Base-by-base conservation (phyloP, 2,113 vertebrate species). In the Sapayoa aenigma region DNA sequence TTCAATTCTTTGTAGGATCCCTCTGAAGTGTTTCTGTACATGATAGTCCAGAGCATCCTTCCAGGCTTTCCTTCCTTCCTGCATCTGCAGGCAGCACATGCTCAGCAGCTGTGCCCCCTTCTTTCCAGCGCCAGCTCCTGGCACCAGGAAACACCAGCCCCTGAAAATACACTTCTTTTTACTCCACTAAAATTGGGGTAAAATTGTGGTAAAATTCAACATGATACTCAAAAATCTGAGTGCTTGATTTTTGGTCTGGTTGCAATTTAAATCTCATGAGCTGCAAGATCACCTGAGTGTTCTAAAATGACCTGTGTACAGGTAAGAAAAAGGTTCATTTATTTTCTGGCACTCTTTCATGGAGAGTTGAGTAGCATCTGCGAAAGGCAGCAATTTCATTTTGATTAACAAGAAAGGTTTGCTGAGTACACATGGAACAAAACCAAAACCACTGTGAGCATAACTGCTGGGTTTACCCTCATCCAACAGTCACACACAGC, bases 341-440 rank as follows among this genome's bases (percentile, higher is more conserved):
- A 62, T 84, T 87, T 93, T 67, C 89, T 82, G 81, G 66, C 76
- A 75, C 84, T 66, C 94, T 62, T 74, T 87, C 53, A 7, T 19
- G 2, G 12, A 63, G 71, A 90, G 90, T 3, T 62, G 59, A 59
- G 89, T 14, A 95, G 71, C 93, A 87, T 90, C 93, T 91, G 87
- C 28, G 50, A 87, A 73, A 95, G 71, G 65, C 87, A 78, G 69
- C 5, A 21, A 56, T 85, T 91, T 85, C 67, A 67, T 60, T 94
- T 84, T 90, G 87, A 94, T 89, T 91, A 89, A 91, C 23, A 37
- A 71, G 35, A 84, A 78, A 75, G 86, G 80, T 85, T 91, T 89
- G 53, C 77, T 49, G 33, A 91, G 89, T 81, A 80, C 65, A 91
- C n/a, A 37, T 73, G 81, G 87, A 94, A 59, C 58, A 74, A 85